A percentile compares a stretch with the other conserved stretches of the same genome.
These are phyloP conservation scores for Delia radicum DNA, from an alignment of 1,140 invertebrate genomes.

Conservation along the genomic window DNA sequence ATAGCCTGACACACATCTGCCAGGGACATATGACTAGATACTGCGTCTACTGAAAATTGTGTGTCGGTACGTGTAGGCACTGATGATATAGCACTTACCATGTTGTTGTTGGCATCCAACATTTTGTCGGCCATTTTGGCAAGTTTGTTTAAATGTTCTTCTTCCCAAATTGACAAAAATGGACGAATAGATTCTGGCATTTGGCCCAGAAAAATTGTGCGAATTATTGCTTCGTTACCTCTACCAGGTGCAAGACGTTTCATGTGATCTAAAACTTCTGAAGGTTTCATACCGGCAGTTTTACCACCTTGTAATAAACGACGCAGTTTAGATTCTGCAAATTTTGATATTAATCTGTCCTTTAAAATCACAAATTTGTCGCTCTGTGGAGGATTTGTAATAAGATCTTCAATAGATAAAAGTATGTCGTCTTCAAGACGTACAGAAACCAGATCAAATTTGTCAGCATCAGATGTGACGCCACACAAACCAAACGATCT, in stretches of 20 bases:
- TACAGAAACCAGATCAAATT: slow-evolving; percentile 14
- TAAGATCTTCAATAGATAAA: slow-evolving; percentile 20
- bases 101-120: background rate
- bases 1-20: background rate
- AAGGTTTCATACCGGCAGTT: slow-evolving; percentile 10
- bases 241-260: background rate
- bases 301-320: slow-evolving; percentile 24
- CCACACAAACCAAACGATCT: slow-evolving; percentile 11
- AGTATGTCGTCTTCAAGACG: slow-evolving; percentile 24
- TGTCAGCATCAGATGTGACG: slow-evolving; percentile 18
- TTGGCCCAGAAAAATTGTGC: slow-evolving; percentile 10
- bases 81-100: background rate
- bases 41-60: background rate
- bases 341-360: slow-evolving; percentile 9
- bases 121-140: too few relatives aligned
- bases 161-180: background rate
- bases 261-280: background rate
- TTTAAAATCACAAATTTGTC: slow-evolving; percentile 13
- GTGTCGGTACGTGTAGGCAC: background rate
- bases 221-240: background rate
- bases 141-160: slow-evolving; percentile 7
- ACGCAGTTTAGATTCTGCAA: slow-evolving; percentile 13
- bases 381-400: background rate
- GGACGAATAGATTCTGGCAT: slow-evolving; percentile 11
- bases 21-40: background rate